These are phyloP conservation scores for Ganaspis brasiliensis DNA, from an alignment of 2,888 invertebrate genomes.

Conservation along the genomic window DNA sequence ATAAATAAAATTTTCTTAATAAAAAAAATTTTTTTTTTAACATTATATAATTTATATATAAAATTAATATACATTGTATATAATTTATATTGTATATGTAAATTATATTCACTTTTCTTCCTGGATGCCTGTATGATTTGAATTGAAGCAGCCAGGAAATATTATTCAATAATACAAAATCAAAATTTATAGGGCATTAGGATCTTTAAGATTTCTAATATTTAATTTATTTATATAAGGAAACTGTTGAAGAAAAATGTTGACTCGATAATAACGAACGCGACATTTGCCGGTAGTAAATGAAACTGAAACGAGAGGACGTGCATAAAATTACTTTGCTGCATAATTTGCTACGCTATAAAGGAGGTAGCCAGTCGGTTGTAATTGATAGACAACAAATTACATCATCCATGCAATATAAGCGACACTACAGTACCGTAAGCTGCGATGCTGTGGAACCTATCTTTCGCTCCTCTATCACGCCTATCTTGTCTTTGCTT, in stretches of 20 bases:
- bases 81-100: no score
- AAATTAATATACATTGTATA: no score
- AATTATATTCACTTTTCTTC: no score
- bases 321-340: constrained; percentile 4
- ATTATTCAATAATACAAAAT: no score
- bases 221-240: no score
- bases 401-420: constrained; percentile 11
- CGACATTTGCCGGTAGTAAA: not conserved
- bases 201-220: no score
- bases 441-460: constrained; percentile 10
- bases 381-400: constrained; percentile 41
- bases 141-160: no score
- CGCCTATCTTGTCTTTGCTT: constrained; percentile 1
- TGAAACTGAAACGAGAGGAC: not conserved
- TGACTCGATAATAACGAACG: not conserved
- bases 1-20: no score
- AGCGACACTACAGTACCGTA: constrained; percentile 4
- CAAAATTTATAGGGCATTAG: no score
- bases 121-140: no score
- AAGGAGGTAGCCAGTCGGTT: constrained; percentile 2
- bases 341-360: constrained; percentile 1
- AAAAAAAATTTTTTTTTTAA: no score
- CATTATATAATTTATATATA: no score
- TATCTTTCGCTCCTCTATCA: not conserved
- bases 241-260: not conserved